Percentiles rank a stretch among this genome's conserved stretches.
These are phyloP conservation scores for Sipunculus nudus DNA, from an alignment of 2,888 invertebrate species.

Conservation along the genomic window DNA sequence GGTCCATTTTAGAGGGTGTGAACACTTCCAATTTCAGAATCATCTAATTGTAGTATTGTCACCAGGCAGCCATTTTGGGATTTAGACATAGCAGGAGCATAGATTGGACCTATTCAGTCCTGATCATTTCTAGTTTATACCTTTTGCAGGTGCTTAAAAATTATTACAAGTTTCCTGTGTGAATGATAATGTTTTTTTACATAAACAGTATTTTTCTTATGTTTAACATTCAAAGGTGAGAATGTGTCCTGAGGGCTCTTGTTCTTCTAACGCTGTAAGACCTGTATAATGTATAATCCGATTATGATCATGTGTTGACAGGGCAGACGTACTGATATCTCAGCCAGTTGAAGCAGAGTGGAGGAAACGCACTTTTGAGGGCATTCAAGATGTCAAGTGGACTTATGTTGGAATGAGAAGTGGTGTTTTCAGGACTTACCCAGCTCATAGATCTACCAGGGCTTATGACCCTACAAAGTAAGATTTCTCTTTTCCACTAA, in stretches of 20 bases:
- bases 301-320: conserved; percentile 27
- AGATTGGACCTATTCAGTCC: no score
- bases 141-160: not conserved
- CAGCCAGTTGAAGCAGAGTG: conserved; percentile 66
- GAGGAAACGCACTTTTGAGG: conserved; percentile 62
- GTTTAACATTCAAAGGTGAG: no score
- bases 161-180: not conserved
- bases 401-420: conserved; percentile 67
- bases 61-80: no score
- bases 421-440: conserved; percentile 67
- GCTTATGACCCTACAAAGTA: conserved; percentile 66
- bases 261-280: no score
- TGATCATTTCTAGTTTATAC: not conserved
- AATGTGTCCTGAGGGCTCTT: no score
- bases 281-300: no score
- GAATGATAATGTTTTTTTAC: not conserved
- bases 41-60: no score
- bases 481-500: no score
- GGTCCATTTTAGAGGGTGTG: no score
- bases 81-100: no score
- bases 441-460: conserved; percentile 65
- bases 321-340: conserved; percentile 66
- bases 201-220: no score
- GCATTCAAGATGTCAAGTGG: conserved; percentile 66
- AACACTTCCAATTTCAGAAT: no score